Evolutionary conservation across 2,888 invertebrate genomes (phyloP), one percentile per base, ranked within the genome.

Genomic region (Tigriopus californicus): DNA sequence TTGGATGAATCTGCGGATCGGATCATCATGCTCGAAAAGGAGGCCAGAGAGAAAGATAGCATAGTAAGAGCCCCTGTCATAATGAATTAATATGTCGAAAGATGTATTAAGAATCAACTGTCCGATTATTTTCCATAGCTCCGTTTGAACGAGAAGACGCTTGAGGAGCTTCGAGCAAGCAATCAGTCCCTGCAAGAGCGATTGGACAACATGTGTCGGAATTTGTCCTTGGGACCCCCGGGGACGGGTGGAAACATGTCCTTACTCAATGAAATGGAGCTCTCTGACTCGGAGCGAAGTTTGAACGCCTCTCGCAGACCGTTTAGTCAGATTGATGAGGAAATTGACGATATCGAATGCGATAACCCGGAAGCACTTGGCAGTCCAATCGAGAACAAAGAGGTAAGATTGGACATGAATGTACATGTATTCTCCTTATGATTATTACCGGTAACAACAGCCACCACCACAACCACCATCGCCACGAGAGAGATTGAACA

Each of bases 1-100:
- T 75, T 92, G 61, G 92, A 94, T 63, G 91, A 92, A 71, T 85
- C 90, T 44, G 84, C 85, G 59, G 90, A 92, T 72, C 79, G 88
- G 68, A 87, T 91, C 66, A 74, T 83, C 65, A 79, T 86, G 66
- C 75, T 94, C 65, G 91, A 94, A 71, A 79, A 72, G 64, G 73
- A 85, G 69, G 77, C 82, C 53, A 78, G 82, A 64, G 87, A 89
- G 71, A 85, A 87, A 73, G 87, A 87, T 68, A 73, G 68, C 64
- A 72, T 75, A 77, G 81, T 81, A 70, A 72, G 71, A 65, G 18
- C 33, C 11, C n/a, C n/a, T n/a, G n/a, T n/a, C n/a, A n/a, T n/a
- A n/a, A n/a, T n/a, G n/a, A n/a, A n/a, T n/a, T n/a, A n/a, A n/a
- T n/a, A n/a, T n/a, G n/a, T n/a, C n/a, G n/a, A n/a, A n/a, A n/a